Evolutionary conservation across 2,797 vertebrate species (phyloP).

Genomic region (Typhlichthys subterraneus): DNA sequence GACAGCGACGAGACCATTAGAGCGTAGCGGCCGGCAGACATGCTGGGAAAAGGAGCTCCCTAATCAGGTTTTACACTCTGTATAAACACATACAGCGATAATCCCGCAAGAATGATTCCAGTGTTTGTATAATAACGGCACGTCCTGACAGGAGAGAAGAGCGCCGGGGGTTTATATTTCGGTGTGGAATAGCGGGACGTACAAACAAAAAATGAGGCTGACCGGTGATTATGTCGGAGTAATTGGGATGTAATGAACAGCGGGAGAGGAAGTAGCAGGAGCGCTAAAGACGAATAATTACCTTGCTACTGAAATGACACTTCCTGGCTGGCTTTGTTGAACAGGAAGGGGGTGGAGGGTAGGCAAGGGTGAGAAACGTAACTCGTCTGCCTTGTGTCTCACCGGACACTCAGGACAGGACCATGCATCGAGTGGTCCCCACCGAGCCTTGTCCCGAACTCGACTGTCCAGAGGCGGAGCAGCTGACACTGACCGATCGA

Average conservation of each 20-base stretch:
- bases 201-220: slow-evolving; percentile 28
- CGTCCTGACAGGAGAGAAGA: slow-evolving; percentile 31
- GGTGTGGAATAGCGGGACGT: slow-evolving; percentile 12
- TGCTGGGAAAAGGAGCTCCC: slow-evolving; percentile 55
- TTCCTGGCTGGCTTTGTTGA: neutral
- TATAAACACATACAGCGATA: slow-evolving; percentile 47
- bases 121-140: slow-evolving; percentile 48
- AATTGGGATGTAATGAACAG: slow-evolving; percentile 57
- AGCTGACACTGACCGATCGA: slow-evolving; percentile 87
- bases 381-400: slow-evolving; percentile 38
- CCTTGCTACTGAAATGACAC: slow-evolving; percentile 46
- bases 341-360: neutral
- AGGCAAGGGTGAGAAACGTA: neutral
- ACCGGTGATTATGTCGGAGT: slow-evolving; percentile 36
- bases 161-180: slow-evolving; percentile 5
- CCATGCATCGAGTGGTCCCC: slow-evolving; percentile 86
- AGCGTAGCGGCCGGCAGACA: slow-evolving; percentile 53
- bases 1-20: slow-evolving; percentile 52
- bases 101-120: slow-evolving; percentile 41
- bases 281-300: slow-evolving; percentile 55
- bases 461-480: slow-evolving; percentile 88
- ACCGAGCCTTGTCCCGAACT: slow-evolving; percentile 80
- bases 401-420: slow-evolving; percentile 78
- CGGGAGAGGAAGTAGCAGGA: slow-evolving; percentile 23
- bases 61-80: slow-evolving; percentile 64